Evolutionary conservation across 2,113 vertebrate species (phyloP).

Genomic region (Lagenorhynchus albirostris): DNA sequence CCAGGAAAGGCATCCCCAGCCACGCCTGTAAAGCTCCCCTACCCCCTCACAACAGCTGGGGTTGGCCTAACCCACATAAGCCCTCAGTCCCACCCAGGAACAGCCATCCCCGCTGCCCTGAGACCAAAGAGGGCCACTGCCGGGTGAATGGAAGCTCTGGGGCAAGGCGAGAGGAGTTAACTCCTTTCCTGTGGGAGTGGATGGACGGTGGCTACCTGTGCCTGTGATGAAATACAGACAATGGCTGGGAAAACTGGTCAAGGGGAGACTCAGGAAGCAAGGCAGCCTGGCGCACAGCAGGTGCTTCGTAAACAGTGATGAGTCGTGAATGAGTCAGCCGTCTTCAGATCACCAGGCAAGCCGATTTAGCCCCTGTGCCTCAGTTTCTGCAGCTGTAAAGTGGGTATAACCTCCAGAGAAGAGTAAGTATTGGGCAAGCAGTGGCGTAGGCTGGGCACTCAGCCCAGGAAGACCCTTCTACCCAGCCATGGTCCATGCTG

Average conservation of each 20-base stretch:
- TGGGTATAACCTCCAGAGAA: background rate
- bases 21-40: rapidly evolving
- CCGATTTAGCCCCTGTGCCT: background rate
- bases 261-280: background rate
- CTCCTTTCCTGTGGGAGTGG: background rate
- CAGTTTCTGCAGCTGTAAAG: background rate
- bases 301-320: rapidly evolving
- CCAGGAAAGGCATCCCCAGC: background rate
- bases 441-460: background rate
- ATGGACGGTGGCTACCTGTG: background rate
- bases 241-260: background rate
- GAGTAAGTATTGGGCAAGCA: no score
- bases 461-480: rapidly evolving
- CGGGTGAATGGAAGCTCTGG: no score
- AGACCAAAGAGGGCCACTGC: background rate
- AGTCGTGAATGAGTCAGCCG: background rate
- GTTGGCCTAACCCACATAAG: background rate
- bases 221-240: background rate
- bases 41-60: background rate
- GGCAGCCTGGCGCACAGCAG: background rate
- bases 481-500: no score
- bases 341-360: background rate
- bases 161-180: background rate
- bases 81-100: background rate
- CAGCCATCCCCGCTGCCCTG: background rate